Base-by-base conservation (phyloP, 2,888 invertebrate species). In the Terebella lapidaria region DNA sequence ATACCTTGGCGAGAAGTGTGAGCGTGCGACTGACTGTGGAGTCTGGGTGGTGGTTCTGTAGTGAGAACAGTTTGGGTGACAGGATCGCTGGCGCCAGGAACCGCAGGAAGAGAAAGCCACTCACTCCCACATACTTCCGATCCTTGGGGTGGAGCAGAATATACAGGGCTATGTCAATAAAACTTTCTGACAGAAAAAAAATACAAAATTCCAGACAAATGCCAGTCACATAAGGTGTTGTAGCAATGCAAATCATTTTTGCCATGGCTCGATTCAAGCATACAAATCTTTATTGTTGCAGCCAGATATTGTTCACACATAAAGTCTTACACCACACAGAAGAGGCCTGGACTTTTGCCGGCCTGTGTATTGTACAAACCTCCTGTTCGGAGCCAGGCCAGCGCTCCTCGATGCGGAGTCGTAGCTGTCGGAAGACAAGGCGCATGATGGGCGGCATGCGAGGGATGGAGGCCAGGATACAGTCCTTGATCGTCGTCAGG, bases 1-100 rank as follows among this genome's bases (percentile, higher is more conserved):
- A 35, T 42, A 70, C 71, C 69, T 72, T 71, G 15, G 71, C 72
- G 28, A 71, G 55, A 18, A 71, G 61, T 4, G 71, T 71, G 42
- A 72, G 67, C 10, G 72, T 72, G n/a, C 72, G 61, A 57, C 67
- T 61, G 51, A 66, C 65, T 46, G 67, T 68, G n/a, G 67, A 54
- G 57, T 67, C 69, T 10, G 72, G 70, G 57, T 72, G 72, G 26
- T 67, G 60, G 54, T 70, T 66, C 28, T 68, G 63, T 29, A 72
- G 62, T 42, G 66, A 62, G 57, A 71, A 72, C 47, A 72, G 64
- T 54, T 72, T 72, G n/a, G 72, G 72, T 1, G 71, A 68, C 60
- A 72, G 56, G 26, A 71, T 69, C 24, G 72, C 72, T 15, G 72
- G 71, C 2, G 69, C 72, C 42, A 72, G 69, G 66, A 72, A 72